Conservation (phyloP, 1,140 invertebrate genomes). For the Tribolium madens region DNA sequence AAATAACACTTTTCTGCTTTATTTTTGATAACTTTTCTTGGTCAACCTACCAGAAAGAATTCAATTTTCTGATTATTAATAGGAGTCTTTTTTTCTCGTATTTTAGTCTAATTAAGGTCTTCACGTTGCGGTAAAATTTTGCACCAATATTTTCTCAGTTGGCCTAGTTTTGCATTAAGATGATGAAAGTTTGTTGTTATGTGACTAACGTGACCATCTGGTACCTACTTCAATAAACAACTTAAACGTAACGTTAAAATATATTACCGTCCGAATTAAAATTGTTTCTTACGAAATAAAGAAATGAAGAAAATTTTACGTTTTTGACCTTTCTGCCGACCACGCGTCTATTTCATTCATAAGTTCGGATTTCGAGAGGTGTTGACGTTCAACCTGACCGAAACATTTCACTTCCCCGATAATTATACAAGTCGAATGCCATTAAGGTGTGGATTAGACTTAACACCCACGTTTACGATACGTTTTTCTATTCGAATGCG, state of each 20-base stretch:
- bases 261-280: not conserved
- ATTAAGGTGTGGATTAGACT: slow-evolving; percentile 34
- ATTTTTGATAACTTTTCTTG: too few relatives aligned
- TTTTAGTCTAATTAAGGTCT: not conserved
- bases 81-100: too few relatives aligned
- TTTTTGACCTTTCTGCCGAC: slow-evolving; percentile 36
- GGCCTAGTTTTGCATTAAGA: slow-evolving; percentile 24
- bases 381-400: slow-evolving; percentile 24
- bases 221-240: slow-evolving; percentile 28
- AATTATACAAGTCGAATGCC: slow-evolving; percentile 40
- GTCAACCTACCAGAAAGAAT: too few relatives aligned
- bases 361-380: slow-evolving; percentile 26
- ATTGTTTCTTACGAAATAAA: not conserved
- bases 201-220: slow-evolving; percentile 28
- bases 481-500: slow-evolving; percentile 25
- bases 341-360: slow-evolving; percentile 36
- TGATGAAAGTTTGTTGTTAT: slow-evolving; percentile 32
- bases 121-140: slow-evolving; percentile 9
- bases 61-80: too few relatives aligned
- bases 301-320: slow-evolving; percentile 37
- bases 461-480: slow-evolving; percentile 2
- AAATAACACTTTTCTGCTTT: too few relatives aligned
- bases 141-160: slow-evolving; percentile 25
- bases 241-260: slow-evolving; percentile 4
- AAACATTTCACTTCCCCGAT: slow-evolving; percentile 38